Base-by-base conservation (phyloP, 2,113 vertebrate species). In the Psophia crepitans region DNA sequence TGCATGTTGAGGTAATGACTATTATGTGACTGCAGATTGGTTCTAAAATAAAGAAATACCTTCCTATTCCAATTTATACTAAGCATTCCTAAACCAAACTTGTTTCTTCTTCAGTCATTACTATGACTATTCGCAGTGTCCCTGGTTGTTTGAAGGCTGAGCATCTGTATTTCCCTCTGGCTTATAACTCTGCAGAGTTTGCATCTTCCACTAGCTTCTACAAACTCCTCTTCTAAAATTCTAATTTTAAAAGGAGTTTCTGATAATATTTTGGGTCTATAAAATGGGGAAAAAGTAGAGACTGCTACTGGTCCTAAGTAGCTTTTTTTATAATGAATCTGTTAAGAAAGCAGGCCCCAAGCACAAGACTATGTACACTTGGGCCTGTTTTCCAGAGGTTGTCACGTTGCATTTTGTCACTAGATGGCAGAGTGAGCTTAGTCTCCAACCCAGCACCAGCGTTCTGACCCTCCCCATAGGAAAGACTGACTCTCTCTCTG, bases 391-490 rank as follows among this genome's bases (percentile, higher is more conserved):
- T 64, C 30, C 63, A 37, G 61, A 60, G 66, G 35, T 27, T 91
- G 88, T 92, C 37, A 24, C 24, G 4, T 37, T 11, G 2, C 65
- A 2, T 49, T 46, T 49, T 28, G 60, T 81, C 93, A 82, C 91
- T 86, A 93, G 93, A 41, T 88, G 95, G 96, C 95, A 94, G 64
- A 73, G 27, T 49, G 89, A 76, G n/a, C 68, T 85, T 8, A 1
- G 23, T 6, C 46, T 27, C 37, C 39, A 64, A 17, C 28, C 9
- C 54, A 58, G 43, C 27, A 18, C 63, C 27, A 46, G 24, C 11
- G 3, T 80, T 35, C 20, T 26, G 57, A 39, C n/a, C 21, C 70
- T 64, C 15, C 18, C 1, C 0, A 1, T 0, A 33, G 39, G n/a
- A 51, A 51, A 64, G 11, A 43, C 33, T 35, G 7, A 7, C 70